Conservation (phyloP, 1,140 invertebrate genomes). For the Listronotus bonariensis region DNA sequence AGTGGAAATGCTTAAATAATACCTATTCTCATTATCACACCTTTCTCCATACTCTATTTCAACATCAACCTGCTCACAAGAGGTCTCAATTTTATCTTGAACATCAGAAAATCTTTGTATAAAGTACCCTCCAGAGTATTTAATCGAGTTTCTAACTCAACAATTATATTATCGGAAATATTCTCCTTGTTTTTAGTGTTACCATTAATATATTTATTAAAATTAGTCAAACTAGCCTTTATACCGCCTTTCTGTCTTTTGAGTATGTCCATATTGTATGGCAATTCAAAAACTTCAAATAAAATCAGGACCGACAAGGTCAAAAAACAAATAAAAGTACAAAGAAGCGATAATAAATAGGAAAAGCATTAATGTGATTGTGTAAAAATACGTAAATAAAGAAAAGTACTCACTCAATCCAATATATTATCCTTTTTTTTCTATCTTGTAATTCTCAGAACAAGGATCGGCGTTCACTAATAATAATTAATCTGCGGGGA, state of each 20-base stretch:
- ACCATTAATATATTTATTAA: constrained; percentile 6
- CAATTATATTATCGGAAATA: neutral
- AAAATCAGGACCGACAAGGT: too few relatives aligned
- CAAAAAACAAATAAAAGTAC: too few relatives aligned
- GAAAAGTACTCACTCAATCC: too few relatives aligned
- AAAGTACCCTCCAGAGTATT: constrained; percentile 5
- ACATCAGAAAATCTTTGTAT: constrained; percentile 8
- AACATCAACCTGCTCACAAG: neutral
- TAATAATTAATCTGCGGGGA: too few relatives aligned
- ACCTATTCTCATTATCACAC: constrained; percentile 2
- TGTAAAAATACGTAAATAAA: too few relatives aligned
- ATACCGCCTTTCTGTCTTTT: constrained; percentile 13
- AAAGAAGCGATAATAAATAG: too few relatives aligned
- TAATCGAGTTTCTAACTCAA: constrained; percentile 10
- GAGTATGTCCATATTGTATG: constrained; percentile 3
- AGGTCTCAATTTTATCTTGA: constrained; percentile 10
- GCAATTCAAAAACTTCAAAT: too few relatives aligned
- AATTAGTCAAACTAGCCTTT: constrained; percentile 16
- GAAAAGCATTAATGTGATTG: too few relatives aligned
- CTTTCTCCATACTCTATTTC: constrained; percentile 3
- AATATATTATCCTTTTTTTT: too few relatives aligned
- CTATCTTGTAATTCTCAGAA: too few relatives aligned
- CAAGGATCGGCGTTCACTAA: too few relatives aligned
- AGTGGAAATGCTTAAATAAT: neutral
- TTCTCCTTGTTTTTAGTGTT: neutral